Base-by-base conservation (phyloP, 2,888 invertebrate species). In the Platycheirus albimanus region DNA sequence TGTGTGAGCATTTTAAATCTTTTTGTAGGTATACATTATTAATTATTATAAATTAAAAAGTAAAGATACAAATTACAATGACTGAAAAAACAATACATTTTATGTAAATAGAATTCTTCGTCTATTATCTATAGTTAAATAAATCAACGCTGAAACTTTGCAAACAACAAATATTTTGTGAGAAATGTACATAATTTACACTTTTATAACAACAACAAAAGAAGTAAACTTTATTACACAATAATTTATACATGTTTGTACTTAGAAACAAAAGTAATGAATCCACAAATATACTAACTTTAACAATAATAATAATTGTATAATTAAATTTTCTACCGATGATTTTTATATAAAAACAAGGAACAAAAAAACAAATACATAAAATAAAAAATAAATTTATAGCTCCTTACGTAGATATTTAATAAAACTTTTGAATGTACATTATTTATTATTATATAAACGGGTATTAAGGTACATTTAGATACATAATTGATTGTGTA, bases 131-230 rank as follows among this genome's bases (percentile, higher is more conserved):
- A 41, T 83, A 83, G 64, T n/a, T 78, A 74, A 78, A 64, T 52
- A 64, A 75, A 64, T 70, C 24, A 64, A 56, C 30, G 7, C 49
- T 36, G 15, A 20, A 41, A 63, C 11, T 63, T 13, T 67, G 11
- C 10, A 24, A 67, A 72, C 51, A 49, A 45, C 38, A 75, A 56
- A 66, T 83, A 83, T 83, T 83, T 83, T 83, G 56, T 78, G 78
- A 83, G 71, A 74, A 74, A 72, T 83, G 72, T 83, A 83, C 78
- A 83, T 63, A 83, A 56, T 69, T 83, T n/a, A n/a, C n/a, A n/a
- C n/a, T 83, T 75, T 71, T 64, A 45, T 75, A 72, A 19, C 17
- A 15, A 24, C 2, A 49, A n/a, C 24, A 4, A 47, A 19, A 17
- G 3, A 52, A 11, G 4, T 43, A 67, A 33, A 24, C 28, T 43